Conservation (phyloP, 2,888 invertebrate genomes). For the Drosophila gaucha region DNA sequence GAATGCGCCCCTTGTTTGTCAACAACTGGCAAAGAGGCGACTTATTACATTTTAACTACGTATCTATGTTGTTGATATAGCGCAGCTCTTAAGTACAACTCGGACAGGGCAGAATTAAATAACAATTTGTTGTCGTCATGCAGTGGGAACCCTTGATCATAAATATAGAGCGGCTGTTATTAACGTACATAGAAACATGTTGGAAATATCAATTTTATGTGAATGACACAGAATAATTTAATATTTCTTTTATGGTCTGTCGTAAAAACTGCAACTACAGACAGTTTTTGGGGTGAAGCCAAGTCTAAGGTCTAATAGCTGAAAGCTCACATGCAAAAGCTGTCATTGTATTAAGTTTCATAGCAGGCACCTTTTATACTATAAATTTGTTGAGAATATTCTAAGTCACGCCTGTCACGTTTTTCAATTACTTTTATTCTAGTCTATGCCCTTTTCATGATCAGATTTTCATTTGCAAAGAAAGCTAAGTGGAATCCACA, state of each 20-base stretch:
- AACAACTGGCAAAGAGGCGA: conserved; percentile 52
- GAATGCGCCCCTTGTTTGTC: conserved; percentile 73
- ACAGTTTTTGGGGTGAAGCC: conserved; percentile 2
- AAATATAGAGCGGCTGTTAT: too few relatives aligned
- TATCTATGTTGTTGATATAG: conserved; percentile 42
- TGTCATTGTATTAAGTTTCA: not conserved
- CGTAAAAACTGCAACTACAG: not conserved
- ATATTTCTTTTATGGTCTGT: conserved; percentile 7
- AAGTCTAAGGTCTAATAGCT: too few relatives aligned
- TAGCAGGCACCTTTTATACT: not conserved
- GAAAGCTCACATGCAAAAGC: too few relatives aligned
- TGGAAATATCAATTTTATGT: conserved; percentile 5
- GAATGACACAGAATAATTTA: conserved; percentile 11
- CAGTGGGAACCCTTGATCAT: conserved; percentile 3
- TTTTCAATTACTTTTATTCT: conserved; percentile 6
- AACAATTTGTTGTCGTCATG: conserved; percentile 48
- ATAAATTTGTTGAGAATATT: not conserved
- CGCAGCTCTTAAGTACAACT: conserved; percentile 28
- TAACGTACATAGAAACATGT: conserved; percentile 4
- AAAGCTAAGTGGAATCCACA: conserved; percentile 20
- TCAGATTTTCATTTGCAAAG: conserved; percentile 6
- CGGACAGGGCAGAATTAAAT: conserved; percentile 46
- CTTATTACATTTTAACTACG: conserved; percentile 69
- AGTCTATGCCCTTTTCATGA: conserved; percentile 11
- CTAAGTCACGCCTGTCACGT: conserved; percentile 8